Percentiles rank a stretch among this genome's conserved stretches.
These are phyloP conservation scores for Trichogramma evanescens DNA, from an alignment of 2,888 invertebrate species.

Conservation along the genomic window DNA sequence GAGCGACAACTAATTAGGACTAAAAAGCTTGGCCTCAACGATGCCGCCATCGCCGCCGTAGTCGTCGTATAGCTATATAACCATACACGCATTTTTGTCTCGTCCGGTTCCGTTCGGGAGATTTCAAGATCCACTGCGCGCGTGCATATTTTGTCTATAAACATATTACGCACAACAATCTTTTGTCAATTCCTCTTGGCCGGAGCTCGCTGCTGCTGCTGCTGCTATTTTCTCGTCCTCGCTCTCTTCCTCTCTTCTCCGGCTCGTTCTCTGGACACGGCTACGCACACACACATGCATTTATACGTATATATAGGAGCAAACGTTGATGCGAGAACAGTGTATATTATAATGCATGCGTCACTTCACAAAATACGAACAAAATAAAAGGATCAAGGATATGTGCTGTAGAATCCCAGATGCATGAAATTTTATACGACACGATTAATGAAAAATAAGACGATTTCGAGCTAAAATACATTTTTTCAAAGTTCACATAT, in stretches of 20 bases:
- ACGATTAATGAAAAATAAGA: too few species aligned
- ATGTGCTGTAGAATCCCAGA: too few species aligned
- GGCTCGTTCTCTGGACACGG: not conserved
- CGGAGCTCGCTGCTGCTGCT: too few species aligned
- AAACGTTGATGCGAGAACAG: not conserved
- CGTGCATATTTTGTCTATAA: not conserved
- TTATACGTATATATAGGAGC: not conserved
- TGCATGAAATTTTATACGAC: too few species aligned
- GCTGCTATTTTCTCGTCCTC: too few species aligned
- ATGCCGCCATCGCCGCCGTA: slow-evolving; percentile 4
- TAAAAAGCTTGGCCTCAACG: slow-evolving; percentile 35
- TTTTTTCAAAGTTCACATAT: too few species aligned
- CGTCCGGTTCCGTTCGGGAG: too few species aligned
- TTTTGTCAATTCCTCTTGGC: not conserved
- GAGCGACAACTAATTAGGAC: slow-evolving; percentile 46
- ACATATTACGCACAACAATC: not conserved
- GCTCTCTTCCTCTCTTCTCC: not conserved
- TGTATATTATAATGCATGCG: not conserved
- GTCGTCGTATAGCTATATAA: slow-evolving; percentile 4
- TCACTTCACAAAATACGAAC: too few species aligned
- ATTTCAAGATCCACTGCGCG: not conserved
- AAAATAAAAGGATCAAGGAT: too few species aligned
- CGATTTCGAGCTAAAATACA: too few species aligned
- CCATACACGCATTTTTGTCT: too few species aligned
- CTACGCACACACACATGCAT: not conserved